A percentile compares a stretch with the other conserved stretches of the same genome.
These are phyloP conservation scores for Pocillopora verrucosa DNA, from an alignment of 64 coral and sea anemone genomes.

Conservation along the genomic window DNA sequence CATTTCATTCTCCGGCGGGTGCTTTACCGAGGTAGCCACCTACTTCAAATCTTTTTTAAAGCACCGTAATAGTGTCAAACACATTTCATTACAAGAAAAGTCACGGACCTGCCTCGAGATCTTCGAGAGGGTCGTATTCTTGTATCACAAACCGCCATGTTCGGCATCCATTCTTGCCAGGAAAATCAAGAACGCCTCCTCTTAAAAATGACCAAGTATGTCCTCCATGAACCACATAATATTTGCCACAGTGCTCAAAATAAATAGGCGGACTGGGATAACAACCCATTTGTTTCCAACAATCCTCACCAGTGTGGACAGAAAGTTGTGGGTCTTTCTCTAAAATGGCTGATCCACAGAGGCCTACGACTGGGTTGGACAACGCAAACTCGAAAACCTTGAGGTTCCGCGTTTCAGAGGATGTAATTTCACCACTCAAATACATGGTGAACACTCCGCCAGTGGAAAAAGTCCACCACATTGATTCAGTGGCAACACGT, in stretches of 20 bases:
- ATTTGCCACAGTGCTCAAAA: not conserved
- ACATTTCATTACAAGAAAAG: not conserved
- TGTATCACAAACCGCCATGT: constrained; percentile 8
- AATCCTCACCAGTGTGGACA: not conserved
- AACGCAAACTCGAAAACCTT: constrained; percentile 46
- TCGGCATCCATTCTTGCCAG: not conserved
- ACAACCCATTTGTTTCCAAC: constrained; percentile 18
- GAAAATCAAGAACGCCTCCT: not conserved
- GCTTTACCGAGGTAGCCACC: no score
- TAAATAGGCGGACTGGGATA: constrained; percentile 1
- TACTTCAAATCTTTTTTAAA: no score
- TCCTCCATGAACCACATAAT: constrained; percentile 13
- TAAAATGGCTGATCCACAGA: not conserved
- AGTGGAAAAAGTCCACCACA: constrained; percentile 9
- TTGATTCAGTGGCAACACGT: constrained; percentile 33
- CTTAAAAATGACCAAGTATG: not conserved
- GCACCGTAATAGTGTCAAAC: no score
- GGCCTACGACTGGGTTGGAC: constrained; percentile 24
- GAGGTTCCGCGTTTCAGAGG: not conserved
- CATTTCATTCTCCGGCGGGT: no score
- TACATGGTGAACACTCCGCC: constrained; percentile 24
- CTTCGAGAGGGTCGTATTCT: constrained; percentile 1
- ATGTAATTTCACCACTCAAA: not conserved
- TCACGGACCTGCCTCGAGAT: not conserved
- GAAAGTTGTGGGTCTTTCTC: not conserved